A percentile compares a stretch with the other conserved stretches of the same genome.
These are phyloP conservation scores for Eristalis intricaria DNA, from an alignment of 2,888 invertebrate genomes.

Conservation along the genomic window DNA sequence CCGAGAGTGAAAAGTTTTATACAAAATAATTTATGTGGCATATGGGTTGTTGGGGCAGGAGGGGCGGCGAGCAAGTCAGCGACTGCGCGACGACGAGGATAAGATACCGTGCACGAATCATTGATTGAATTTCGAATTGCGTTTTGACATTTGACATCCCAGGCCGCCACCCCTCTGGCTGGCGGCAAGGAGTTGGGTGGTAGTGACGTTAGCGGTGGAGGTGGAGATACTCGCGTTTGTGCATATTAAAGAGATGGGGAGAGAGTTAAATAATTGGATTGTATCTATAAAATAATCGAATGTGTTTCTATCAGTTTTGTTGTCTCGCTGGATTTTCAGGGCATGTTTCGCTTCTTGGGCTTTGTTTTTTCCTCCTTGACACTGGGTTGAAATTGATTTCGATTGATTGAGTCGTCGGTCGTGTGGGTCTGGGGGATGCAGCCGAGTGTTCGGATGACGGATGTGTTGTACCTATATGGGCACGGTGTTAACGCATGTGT, in stretches of 20 bases:
- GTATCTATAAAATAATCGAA: constrained; percentile 69
- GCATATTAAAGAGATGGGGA: constrained; percentile 59
- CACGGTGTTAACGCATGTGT: constrained; percentile 38
- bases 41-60: neutral
- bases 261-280: constrained; percentile 68
- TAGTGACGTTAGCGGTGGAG: neutral
- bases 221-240: constrained; percentile 45
- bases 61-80: neutral
- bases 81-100: neutral
- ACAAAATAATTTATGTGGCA: constrained; percentile 10
- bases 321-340: constrained; percentile 12
- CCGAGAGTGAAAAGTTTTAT: constrained; percentile 23
- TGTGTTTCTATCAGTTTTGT: constrained; percentile 63
- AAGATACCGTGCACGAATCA: constrained; percentile 29
- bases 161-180: neutral
- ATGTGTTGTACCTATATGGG: neutral
- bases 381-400: constrained; percentile 34
- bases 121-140: constrained; percentile 18
- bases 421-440: constrained; percentile 23
- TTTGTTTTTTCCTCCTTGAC: neutral
- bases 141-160: constrained; percentile 22
- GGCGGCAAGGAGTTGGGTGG: neutral
- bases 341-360: neutral
- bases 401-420: constrained; percentile 20
- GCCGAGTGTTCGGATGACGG: constrained; percentile 36